These are phyloP conservation scores for Leucosticte australis DNA, from an alignment of 2,113 vertebrate species.

Conservation along the genomic window DNA sequence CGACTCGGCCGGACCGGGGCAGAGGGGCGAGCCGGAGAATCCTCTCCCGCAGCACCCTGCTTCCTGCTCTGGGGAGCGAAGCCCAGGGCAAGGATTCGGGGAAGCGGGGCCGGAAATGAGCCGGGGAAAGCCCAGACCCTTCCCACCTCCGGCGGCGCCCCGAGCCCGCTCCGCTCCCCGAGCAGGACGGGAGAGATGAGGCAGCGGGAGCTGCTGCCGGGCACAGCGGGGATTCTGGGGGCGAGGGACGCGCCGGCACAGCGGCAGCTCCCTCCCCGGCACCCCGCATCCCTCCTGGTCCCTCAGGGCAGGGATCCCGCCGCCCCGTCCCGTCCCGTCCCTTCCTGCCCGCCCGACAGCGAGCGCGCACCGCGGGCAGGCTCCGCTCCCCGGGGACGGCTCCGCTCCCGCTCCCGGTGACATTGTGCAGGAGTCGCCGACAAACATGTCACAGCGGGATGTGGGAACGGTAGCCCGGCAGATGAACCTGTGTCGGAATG, in stretches of 20 bases:
- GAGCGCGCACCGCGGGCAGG: background rate
- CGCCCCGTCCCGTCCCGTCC: background rate
- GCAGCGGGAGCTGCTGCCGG: background rate
- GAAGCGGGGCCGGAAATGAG: background rate
- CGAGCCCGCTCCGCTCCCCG: background rate
- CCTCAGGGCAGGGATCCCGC: background rate
- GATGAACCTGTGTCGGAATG: background rate
- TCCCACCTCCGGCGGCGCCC: background rate
- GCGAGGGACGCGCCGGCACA: no score
- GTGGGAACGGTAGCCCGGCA: background rate
- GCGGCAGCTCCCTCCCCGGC: background rate
- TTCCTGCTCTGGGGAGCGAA: fast-evolving
- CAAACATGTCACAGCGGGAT: background rate
- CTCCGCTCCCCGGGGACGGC: background rate
- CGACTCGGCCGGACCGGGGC: background rate
- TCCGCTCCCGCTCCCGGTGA: background rate
- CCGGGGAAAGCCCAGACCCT: background rate
- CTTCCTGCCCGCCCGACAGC: background rate
- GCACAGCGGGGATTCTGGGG: background rate
- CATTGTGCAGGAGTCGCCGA: background rate
- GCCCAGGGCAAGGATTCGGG: fast-evolving
- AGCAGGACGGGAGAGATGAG: fast-evolving
- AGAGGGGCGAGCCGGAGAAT: background rate
- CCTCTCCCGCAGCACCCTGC: background rate
- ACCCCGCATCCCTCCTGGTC: background rate